Evolutionary conservation across 2,113 vertebrate genomes (phyloP).

Genomic region (Tupaia chinensis): DNA sequence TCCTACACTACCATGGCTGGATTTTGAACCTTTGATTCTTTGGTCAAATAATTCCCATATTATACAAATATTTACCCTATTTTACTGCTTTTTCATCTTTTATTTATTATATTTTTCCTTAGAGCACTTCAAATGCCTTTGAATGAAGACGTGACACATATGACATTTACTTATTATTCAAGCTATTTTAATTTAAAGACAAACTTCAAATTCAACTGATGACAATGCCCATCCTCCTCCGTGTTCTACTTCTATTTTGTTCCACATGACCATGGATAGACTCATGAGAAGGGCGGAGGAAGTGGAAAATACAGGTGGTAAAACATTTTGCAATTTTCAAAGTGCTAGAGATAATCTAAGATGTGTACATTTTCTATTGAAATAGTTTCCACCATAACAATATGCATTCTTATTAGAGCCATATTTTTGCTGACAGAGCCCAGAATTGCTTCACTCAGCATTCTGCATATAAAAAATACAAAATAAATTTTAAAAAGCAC

Average conservation of each 20-base stretch:
- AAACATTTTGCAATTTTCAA: conserved; percentile 79
- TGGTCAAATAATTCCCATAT: background rate
- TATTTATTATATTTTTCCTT: background rate
- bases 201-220: background rate
- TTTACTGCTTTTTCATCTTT: background rate
- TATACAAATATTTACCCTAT: conserved; percentile 16
- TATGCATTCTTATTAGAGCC: conserved; percentile 71
- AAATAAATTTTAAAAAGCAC: background rate
- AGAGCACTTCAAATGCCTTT: conserved; percentile 35
- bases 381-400: conserved; percentile 64
- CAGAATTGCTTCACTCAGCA: conserved; percentile 67
- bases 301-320: conserved; percentile 46
- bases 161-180: conserved; percentile 26
- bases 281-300: background rate
- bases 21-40: background rate
- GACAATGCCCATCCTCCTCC: background rate
- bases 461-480: background rate
- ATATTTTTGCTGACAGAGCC: conserved; percentile 77
- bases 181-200: conserved; percentile 44
- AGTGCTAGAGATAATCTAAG: conserved; percentile 67
- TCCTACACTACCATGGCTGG: no score
- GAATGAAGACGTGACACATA: background rate
- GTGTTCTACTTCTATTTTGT: background rate
- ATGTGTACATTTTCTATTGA: conserved; percentile 67
- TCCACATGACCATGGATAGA: background rate